A percentile compares a stretch with the other conserved stretches of the same genome.
Conservation (phyloP, 2,113 vertebrate species). For the Taxidea taxus region DNA sequence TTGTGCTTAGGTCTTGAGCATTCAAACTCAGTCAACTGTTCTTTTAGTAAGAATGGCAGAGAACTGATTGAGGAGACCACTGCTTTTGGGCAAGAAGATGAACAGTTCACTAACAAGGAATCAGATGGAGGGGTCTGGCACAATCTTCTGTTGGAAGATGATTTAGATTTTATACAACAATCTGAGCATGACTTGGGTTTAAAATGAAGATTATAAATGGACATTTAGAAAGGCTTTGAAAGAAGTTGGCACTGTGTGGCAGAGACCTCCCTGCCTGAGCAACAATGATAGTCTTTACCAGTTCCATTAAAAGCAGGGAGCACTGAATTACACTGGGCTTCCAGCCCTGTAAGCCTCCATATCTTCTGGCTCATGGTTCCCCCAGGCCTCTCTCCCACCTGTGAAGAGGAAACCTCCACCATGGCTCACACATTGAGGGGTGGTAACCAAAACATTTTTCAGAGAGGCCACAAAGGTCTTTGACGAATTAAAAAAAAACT, state of each 20-base stretch:
- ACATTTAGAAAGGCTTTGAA: neutral
- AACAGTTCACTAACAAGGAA: neutral
- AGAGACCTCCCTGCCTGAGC: neutral
- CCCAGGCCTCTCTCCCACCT: neutral
- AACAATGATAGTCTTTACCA: neutral
- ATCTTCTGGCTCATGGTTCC: neutral
- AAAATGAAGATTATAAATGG: neutral
- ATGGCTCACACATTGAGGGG: neutral
- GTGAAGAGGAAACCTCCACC: neutral
- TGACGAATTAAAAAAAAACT: neutral
- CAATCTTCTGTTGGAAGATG: neutral
- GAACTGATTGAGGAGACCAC: neutral
- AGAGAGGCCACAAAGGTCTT: neutral
- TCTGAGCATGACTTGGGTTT: neutral
- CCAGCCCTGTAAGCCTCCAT: neutral
- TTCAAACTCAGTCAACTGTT: neutral
- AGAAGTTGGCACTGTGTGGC: neutral
- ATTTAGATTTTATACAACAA: neutral
- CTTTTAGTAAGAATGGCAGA: neutral
- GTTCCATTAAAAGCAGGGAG: neutral
- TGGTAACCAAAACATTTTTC: neutral
- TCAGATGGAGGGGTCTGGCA: neutral
- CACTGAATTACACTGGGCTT: neutral
- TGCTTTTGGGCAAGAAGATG: neutral
- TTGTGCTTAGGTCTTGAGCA: neutral